Conservation (phyloP, 2,797 vertebrate species). For the Petrocephalus sullivani region DNA sequence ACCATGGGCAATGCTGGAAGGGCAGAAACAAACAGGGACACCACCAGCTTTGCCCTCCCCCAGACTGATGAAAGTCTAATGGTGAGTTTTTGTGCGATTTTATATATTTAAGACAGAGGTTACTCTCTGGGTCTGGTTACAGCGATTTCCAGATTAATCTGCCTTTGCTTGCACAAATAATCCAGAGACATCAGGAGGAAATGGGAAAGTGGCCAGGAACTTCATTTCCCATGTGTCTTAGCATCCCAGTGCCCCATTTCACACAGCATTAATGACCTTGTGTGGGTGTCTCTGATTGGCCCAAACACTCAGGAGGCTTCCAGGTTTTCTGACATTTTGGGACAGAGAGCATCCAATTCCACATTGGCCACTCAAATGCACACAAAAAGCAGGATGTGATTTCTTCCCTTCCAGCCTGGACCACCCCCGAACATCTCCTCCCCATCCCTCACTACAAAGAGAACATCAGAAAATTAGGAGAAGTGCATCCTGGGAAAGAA, state of each 20-base stretch:
- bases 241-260: background rate
- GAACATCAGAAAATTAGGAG: background rate
- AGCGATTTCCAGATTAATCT: background rate
- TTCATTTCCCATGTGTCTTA: background rate
- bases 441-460: background rate
- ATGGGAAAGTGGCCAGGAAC: background rate
- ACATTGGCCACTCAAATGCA: background rate
- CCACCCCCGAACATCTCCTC: background rate
- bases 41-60: background rate
- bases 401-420: background rate
- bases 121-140: background rate
- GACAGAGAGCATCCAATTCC: background rate
- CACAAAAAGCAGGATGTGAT: background rate
- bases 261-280: background rate
- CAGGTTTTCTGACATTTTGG: background rate
- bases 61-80: conserved; percentile 21
- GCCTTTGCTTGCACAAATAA: conserved; percentile 13
- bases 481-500: conserved; percentile 12
- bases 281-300: background rate
- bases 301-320: background rate
- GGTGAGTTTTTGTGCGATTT: background rate
- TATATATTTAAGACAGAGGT: background rate
- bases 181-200: background rate
- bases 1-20: background rate
- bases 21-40: background rate